These are phyloP conservation scores for Nycticebus coucang DNA, from an alignment of 2,113 vertebrate genomes.

Conservation along the genomic window DNA sequence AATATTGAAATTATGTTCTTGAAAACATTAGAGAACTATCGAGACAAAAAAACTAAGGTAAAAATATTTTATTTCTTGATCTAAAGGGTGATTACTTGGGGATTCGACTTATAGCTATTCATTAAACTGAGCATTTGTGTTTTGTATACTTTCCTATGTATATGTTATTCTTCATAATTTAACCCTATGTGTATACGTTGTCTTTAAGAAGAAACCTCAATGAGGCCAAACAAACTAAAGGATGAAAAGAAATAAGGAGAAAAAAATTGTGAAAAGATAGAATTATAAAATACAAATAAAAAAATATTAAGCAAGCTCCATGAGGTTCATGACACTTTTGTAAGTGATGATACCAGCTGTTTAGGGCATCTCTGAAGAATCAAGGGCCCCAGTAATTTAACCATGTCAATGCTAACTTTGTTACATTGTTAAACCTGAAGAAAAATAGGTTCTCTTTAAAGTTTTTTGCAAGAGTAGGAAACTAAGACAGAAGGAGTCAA, in stretches of 20 bases:
- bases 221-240: not conserved
- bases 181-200: not conserved
- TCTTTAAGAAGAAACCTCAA: not conserved
- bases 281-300: too few relatives aligned
- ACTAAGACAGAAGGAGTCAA: too few relatives aligned
- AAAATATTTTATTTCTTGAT: conserved; percentile 22
- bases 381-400: too few relatives aligned
- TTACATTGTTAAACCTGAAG: too few relatives aligned
- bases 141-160: not conserved
- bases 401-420: too few relatives aligned
- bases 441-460: too few relatives aligned
- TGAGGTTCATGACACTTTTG: too few relatives aligned
- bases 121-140: not conserved
- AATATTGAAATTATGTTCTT: not conserved
- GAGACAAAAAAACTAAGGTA: not conserved
- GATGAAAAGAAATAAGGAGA: not conserved
- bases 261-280: too few relatives aligned
- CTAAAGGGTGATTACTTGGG: not conserved
- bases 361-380: too few relatives aligned
- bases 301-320: too few relatives aligned
- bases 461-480: too few relatives aligned
- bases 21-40: not conserved
- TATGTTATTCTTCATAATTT: not conserved
- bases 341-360: too few relatives aligned
- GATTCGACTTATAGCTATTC: not conserved